Percentiles rank a stretch among this genome's conserved stretches.
Conservation (phyloP, 2,888 invertebrate species). For the Acholoe squamosa region DNA sequence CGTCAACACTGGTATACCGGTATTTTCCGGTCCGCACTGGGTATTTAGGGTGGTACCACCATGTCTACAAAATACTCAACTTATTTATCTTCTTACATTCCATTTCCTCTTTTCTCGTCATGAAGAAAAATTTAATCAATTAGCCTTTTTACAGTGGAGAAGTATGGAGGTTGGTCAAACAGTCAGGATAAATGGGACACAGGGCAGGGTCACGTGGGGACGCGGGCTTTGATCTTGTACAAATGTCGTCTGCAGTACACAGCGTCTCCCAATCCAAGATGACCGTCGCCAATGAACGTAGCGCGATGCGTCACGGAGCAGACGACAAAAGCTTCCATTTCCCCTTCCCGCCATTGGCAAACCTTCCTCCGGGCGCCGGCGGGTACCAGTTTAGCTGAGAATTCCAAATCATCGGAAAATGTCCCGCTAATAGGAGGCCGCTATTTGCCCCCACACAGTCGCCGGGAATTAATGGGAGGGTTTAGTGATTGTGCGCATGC, state of each 20-base stretch:
- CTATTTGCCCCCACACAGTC: slow-evolving; percentile 60
- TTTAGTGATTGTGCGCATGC: slow-evolving; percentile 61
- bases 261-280: slow-evolving; percentile 48
- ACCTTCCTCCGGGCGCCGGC: background rate
- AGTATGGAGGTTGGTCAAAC: background rate
- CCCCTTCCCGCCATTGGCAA: background rate
- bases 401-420: slow-evolving; percentile 61
- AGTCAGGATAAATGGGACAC: background rate
- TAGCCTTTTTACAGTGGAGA: background rate
- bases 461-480: slow-evolving; percentile 48
- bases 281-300: background rate
- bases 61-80: no score
- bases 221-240: slow-evolving; percentile 12
- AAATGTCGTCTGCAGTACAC: slow-evolving; percentile 5
- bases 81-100: no score
- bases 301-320: slow-evolving; percentile 35
- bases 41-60: no score
- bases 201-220: slow-evolving; percentile 37
- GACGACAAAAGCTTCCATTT: slow-evolving; percentile 59
- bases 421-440: slow-evolving; percentile 51
- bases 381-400: slow-evolving; percentile 31
- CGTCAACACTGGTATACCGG: no score
- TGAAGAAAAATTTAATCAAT: no score
- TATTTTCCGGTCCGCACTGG: no score
- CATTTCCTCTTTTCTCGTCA: no score